Conservation (phyloP, 1,140 invertebrate genomes). For the Neodiprion fabricii region DNA sequence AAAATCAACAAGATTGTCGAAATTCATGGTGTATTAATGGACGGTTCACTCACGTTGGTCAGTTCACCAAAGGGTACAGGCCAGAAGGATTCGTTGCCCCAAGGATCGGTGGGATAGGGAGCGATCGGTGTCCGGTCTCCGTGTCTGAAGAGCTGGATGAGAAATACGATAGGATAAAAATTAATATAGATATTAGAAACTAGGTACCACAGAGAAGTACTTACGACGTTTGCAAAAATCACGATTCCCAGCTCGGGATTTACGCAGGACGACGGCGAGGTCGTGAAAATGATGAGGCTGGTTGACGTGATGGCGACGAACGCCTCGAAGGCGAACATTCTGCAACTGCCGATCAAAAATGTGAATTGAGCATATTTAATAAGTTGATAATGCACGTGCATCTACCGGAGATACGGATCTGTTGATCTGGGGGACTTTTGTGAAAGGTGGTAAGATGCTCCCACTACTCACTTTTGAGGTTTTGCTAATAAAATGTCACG, state of each 20-base stretch:
- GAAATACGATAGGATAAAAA: constrained; percentile 21
- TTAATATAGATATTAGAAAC: constrained; percentile 18
- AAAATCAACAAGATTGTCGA: too few relatives aligned
- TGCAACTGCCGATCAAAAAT: too few relatives aligned
- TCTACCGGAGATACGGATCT: too few relatives aligned
- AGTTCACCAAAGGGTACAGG: constrained; percentile 79
- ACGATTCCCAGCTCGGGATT: constrained; percentile 38
- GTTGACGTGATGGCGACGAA: too few relatives aligned
- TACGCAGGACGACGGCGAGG: constrained; percentile 13
- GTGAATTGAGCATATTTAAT: too few relatives aligned
- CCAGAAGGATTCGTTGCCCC: constrained; percentile 72
- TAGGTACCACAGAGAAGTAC: constrained; percentile 25
- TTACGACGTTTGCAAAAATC: constrained; percentile 50
- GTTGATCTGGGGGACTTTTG: too few relatives aligned
- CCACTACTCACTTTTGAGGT: too few relatives aligned
- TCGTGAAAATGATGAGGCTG: too few relatives aligned
- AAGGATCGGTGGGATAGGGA: constrained; percentile 81
- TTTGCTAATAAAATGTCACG: too few relatives aligned
- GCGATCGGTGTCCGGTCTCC: constrained; percentile 81
- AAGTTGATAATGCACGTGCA: too few relatives aligned
- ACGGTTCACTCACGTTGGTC: constrained; percentile 70
- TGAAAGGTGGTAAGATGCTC: too few relatives aligned
- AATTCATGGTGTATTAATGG: neutral
- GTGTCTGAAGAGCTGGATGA: constrained; percentile 73
- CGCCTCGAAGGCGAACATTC: too few relatives aligned